Evolutionary conservation across 2,888 invertebrate species (phyloP), one percentile per base, ranked within the genome.

Genomic region (Epiblema foenella): DNA sequence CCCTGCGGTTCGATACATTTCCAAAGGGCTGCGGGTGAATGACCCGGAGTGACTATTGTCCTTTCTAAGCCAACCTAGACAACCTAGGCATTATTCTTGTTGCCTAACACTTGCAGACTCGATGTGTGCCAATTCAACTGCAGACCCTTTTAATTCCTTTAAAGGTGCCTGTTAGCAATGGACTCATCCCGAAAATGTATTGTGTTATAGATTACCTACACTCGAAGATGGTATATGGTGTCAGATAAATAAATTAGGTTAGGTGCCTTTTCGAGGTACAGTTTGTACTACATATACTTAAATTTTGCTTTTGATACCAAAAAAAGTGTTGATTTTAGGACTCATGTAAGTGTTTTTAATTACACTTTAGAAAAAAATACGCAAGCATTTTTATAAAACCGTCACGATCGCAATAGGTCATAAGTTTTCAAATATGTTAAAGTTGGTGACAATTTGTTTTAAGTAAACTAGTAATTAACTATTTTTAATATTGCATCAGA

Each of bases 11-110:
- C 57, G 67, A 67, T 59, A 46, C 58, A 68, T 68, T 68, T 68
- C 54, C 46, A 72, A 64, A 68, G 67, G 68, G 68, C 67, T 72
- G 68, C 64, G 77, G 85, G 81, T 85, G 77, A 81, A 82, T 77
- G 87, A 87, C 85, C 88, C 79, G 81, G 78, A 80, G 77, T 74
- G 77, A 77, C 79, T 80, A 85, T 86, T 86, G 86, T 87, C 87
- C 87, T 86, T 86, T 87, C 85, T 80, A 82, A 84, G 76, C 75
- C 71, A 76, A 74, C 74, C 71, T 68, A 62, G 51, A 73, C 72
- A 68, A 68, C 72, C 68, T 68, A 72, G 72, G 68, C 64, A 72
- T 72, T 64, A 72, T 59, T 58, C 59, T 57, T 54, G 54, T 72
- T 72, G 72, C 72, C 64, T 72, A 68, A 72, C 72, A 64, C 68